Evolutionary conservation across 1,140 invertebrate species (phyloP).

Genomic region (Lasioglossum albipes): DNA sequence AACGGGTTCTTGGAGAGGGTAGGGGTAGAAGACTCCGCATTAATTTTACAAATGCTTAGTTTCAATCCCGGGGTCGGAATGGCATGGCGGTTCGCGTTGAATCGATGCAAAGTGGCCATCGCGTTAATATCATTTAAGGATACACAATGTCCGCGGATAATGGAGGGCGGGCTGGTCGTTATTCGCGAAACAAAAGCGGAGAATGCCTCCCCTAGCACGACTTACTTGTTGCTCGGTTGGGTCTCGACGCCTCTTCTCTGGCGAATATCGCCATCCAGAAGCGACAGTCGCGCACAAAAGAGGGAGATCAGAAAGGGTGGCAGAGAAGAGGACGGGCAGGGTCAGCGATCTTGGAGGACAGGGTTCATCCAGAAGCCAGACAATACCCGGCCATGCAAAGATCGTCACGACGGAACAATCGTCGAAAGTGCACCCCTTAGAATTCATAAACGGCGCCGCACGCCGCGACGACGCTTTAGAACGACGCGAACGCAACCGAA

Average conservation of each 20-base stretch:
- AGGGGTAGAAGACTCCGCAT: too few relatives aligned
- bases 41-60: too few relatives aligned
- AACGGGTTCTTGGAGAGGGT: too few relatives aligned
- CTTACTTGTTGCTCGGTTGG: conserved; percentile 67
- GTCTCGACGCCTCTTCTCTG: conserved; percentile 25
- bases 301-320: neutral
- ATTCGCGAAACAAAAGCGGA: conserved; percentile 62
- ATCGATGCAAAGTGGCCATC: conserved; percentile 39
- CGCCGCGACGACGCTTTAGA: conserved; percentile 7
- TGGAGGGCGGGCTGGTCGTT: conserved; percentile 49
- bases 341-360: conserved; percentile 53
- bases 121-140: conserved; percentile 59
- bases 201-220: conserved; percentile 21
- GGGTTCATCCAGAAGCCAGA: conserved; percentile 55
- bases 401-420: conserved; percentile 58
- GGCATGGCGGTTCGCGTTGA: neutral
- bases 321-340: neutral
- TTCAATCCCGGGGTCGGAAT: neutral
- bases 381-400: conserved; percentile 47
- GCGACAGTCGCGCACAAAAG: conserved; percentile 17
- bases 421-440: conserved; percentile 43
- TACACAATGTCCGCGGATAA: conserved; percentile 38
- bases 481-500: neutral
- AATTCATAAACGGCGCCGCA: conserved; percentile 50
- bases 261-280: conserved; percentile 49